Conservation (phyloP, 2,113 vertebrate species). For the Oreocharis arfaki region DNA sequence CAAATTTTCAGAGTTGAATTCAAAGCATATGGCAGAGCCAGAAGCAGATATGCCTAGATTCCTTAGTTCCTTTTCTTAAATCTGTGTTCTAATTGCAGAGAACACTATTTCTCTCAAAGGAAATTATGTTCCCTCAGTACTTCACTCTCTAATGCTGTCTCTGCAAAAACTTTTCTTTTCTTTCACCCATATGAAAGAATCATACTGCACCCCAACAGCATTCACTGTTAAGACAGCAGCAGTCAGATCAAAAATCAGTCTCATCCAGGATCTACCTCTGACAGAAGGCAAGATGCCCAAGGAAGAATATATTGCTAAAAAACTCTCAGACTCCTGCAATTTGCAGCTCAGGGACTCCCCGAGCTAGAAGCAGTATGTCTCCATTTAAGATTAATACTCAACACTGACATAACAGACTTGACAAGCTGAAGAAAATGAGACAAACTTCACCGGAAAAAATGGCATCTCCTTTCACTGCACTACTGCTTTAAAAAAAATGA, state of each 20-base stretch:
- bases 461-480: neutral
- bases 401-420: slow-evolving; percentile 9
- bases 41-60: neutral
- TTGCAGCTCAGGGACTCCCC: slow-evolving; percentile 21
- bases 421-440: slow-evolving; percentile 31
- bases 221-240: neutral
- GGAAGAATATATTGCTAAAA: neutral
- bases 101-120: neutral
- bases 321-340: neutral
- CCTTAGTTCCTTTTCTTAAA: neutral
- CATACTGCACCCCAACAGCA: neutral
- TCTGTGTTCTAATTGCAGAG: neutral
- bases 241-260: neutral
- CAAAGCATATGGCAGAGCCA: neutral
- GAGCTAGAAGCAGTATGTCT: neutral
- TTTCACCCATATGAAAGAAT: neutral
- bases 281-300: neutral
- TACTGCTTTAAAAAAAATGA: neutral
- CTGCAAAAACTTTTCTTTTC: neutral
- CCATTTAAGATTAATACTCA: neutral
- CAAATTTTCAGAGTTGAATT: neutral
- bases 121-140: neutral
- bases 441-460: neutral
- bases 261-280: neutral
- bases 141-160: neutral